These are phyloP conservation scores for Lordiphosa fenestrarum DNA, from an alignment of 2,888 invertebrate genomes.

Conservation along the genomic window DNA sequence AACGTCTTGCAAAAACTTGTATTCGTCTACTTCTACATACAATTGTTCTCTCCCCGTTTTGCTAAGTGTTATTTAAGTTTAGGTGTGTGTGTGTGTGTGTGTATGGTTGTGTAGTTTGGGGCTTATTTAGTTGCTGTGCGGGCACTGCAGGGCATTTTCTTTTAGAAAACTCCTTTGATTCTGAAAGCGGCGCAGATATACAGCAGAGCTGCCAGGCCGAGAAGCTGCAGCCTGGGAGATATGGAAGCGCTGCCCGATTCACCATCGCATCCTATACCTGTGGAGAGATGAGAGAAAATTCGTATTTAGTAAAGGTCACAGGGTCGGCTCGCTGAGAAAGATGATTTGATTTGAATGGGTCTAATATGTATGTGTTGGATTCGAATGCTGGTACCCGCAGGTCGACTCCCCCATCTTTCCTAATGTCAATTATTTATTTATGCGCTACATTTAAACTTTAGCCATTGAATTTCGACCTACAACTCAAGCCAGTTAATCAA, in stretches of 20 bases:
- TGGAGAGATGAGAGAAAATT: constrained; percentile 29
- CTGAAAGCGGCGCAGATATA: constrained; percentile 41
- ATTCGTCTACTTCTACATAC: constrained; percentile 23
- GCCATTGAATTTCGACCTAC: neutral
- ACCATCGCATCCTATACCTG: constrained; percentile 67
- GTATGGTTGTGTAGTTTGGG: constrained; percentile 21
- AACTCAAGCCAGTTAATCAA: constrained; percentile 12
- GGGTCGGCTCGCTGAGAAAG: neutral
- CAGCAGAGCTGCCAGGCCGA: constrained; percentile 43
- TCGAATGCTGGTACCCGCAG: too few relatives aligned
- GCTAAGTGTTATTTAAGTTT: constrained; percentile 47
- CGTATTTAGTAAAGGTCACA: neutral
- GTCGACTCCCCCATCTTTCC: too few relatives aligned
- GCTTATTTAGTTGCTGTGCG: constrained; percentile 25
- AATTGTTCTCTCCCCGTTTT: constrained; percentile 31
- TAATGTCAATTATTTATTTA: too few relatives aligned
- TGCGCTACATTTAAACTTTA: constrained; percentile 17
- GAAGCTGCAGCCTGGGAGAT: constrained; percentile 40
- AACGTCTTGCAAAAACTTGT: constrained; percentile 34
- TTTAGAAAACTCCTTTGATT: constrained; percentile 61
- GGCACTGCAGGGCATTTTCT: constrained; percentile 46
- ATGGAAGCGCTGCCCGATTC: constrained; percentile 65
- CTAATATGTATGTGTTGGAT: neutral
- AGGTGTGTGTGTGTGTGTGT: constrained; percentile 32
- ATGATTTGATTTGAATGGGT: constrained; percentile 37